Base-by-base conservation (phyloP, 2,888 invertebrate genomes). In the Homarus gammarus region DNA sequence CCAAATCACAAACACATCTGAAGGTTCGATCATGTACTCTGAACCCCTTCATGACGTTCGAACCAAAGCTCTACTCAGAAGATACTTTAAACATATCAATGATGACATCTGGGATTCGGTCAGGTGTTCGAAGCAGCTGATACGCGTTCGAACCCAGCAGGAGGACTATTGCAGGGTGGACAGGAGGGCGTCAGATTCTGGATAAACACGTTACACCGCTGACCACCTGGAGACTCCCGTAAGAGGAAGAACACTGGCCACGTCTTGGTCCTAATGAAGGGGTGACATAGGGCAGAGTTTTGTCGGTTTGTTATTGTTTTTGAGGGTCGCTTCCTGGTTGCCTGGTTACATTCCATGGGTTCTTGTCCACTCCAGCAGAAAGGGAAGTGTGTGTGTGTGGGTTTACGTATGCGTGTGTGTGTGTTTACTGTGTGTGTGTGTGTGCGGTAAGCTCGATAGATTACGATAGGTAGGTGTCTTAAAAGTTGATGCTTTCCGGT, bases 181-280 rank as follows among this genome's bases (percentile, higher is more conserved):
- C 84, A 84, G 61, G 75, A 44, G 84, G 84, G 56, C 84, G 75
- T 61, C 75, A 73, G 73, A 33, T 33, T n/a, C 73, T 61, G 84
- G 75, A 84, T 84, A 84, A 84, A 84, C 84, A 84, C 84, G 75
- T 84, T 84, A 84, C 75, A 73, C 31, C 49, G 61, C 51, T 75
- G 84, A 73, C 84, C 73, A 61, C 84, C 84, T 83, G 83, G 51
- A 61, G 73, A 12, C 38, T 38, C 22, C 22, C 36, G 51, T 27
- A 36, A 31, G 27, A 36, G 81, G 81, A 27, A 27, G 22, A 27
- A 5, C 44, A 18, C 22, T 22, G 22, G 82, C 40, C 27, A 33
- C 22, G 68, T 27, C 70, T 38, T 79, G 44, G 49, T 18, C 82
- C 68, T 68, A 44, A 6, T 31, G 70, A 27, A 31, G 44, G 33